These are phyloP conservation scores for Tetragnatha montana DNA, from an alignment of 2,888 invertebrate species.

Conservation along the genomic window DNA sequence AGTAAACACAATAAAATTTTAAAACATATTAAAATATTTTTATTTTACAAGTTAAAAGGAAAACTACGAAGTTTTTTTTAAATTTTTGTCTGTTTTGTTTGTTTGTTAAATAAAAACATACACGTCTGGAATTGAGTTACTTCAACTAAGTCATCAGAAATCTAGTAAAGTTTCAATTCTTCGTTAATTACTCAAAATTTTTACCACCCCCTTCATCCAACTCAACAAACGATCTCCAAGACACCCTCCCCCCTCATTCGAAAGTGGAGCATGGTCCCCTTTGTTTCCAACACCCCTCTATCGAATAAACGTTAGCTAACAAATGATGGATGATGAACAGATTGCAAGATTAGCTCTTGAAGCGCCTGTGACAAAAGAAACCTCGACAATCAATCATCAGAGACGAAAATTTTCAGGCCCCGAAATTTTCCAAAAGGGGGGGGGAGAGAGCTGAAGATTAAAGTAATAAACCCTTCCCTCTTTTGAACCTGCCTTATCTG, in stretches of 20 bases:
- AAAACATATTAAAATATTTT: too few species aligned
- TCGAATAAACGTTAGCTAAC: constrained; percentile 62
- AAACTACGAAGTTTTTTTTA: too few species aligned
- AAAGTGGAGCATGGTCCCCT: background rate
- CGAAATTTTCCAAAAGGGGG: constrained; percentile 14
- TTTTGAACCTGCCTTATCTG: constrained; percentile 26
- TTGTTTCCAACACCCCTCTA: constrained; percentile 28
- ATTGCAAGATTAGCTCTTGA: constrained; percentile 65
- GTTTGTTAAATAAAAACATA: too few species aligned
- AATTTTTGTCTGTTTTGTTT: too few species aligned
- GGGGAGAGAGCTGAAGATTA: constrained; percentile 7
- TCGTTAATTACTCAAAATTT: too few species aligned
- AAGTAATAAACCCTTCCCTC: constrained; percentile 55
- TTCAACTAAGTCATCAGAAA: too few species aligned
- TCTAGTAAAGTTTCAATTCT: too few species aligned
- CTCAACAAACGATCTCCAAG: background rate
- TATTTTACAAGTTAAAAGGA: too few species aligned
- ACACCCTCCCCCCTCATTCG: background rate
- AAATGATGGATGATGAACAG: constrained; percentile 66
- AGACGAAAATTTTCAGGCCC: constrained; percentile 42
- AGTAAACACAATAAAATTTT: too few species aligned
- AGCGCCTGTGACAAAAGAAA: constrained; percentile 47
- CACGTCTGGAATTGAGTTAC: too few species aligned
- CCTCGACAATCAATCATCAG: constrained; percentile 63
- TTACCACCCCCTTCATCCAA: background rate